Base-by-base conservation (phyloP, 2,113 vertebrate genomes). In the Anser brachyrhynchus region DNA sequence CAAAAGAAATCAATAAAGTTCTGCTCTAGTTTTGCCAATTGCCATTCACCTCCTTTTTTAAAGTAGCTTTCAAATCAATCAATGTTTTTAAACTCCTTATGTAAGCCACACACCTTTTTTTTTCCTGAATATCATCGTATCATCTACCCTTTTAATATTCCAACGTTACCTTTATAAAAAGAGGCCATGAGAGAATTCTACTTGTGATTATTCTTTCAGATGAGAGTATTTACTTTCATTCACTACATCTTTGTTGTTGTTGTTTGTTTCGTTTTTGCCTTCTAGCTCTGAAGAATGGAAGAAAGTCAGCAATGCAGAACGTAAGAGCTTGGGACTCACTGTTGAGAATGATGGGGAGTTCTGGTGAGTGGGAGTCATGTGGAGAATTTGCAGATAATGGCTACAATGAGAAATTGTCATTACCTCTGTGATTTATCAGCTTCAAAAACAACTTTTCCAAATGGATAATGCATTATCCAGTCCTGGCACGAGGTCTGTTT, bases 311-410 rank as follows among this genome's bases (percentile, higher is more conserved):
- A 79, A 96, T 72, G 97, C 92, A 6, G 99, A 99, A 92, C 96
- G 98, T 19, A 97, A 94, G 54, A 98, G 96, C 13, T 97, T 99
- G 66, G 99, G 98, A 29, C 98, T 99, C 89, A 98, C 98, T 20
- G 98, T 99, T 69, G 97, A 96, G 84, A 98, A 99, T 6, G 99
- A 99, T 90, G 99, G 99, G 67, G 99, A 99, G 95, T 99, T 99
- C 98, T 99, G 99, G 99, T 99, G 89, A 98, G 98, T 70, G 83
- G 58, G 44, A 77, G 35, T 43, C 41, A 26, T 4, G 43, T 25
- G 54, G 46, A 69, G 37, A 65, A 7, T 58, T 66, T 69, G 43
- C 33, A 52, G 41, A 35, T 70, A 25, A 25, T 58, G 49, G 33
- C 39, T 83, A 21, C 37, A 6, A 11, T 22, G 11, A 71, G 33